These are phyloP conservation scores for Erebia ligea DNA, from an alignment of 2,888 invertebrate genomes.

Conservation along the genomic window DNA sequence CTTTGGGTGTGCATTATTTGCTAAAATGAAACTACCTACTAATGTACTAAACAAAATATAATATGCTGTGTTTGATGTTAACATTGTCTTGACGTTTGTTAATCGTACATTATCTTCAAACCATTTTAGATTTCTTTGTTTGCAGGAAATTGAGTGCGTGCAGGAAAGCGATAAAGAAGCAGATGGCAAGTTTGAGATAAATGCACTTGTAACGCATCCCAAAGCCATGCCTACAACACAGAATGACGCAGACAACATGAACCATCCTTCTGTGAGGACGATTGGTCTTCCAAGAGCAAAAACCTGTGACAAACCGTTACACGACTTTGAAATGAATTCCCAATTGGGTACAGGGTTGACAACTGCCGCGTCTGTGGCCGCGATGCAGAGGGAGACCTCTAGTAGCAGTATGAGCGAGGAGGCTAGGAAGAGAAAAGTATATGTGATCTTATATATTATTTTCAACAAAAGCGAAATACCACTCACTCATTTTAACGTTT, in stretches of 20 bases:
- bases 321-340: conserved; percentile 68
- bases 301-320: conserved; percentile 76
- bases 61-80: not conserved
- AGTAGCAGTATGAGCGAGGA: conserved; percentile 79
- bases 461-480: too few relatives aligned
- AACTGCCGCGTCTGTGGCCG: conserved; percentile 73
- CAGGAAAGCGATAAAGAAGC: conserved; percentile 85
- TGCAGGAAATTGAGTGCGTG: conserved; percentile 87
- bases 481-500: too few relatives aligned
- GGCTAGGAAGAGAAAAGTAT: conserved; percentile 83
- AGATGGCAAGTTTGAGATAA: conserved; percentile 82
- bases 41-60: too few relatives aligned
- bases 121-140: conserved; percentile 21
- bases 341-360: conserved; percentile 62
- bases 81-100: not conserved
- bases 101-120: conserved; percentile 18
- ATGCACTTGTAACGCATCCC: conserved; percentile 69
- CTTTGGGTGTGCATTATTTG: too few relatives aligned
- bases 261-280: conserved; percentile 74
- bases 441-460: conserved; percentile 86
- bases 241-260: conserved; percentile 69
- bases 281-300: conserved; percentile 73
- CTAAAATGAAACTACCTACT: too few relatives aligned
- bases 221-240: conserved; percentile 68
- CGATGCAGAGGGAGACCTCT: conserved; percentile 77